Conservation (phyloP, 2,797 vertebrate species). For the Stomatorhinus walkeri region DNA sequence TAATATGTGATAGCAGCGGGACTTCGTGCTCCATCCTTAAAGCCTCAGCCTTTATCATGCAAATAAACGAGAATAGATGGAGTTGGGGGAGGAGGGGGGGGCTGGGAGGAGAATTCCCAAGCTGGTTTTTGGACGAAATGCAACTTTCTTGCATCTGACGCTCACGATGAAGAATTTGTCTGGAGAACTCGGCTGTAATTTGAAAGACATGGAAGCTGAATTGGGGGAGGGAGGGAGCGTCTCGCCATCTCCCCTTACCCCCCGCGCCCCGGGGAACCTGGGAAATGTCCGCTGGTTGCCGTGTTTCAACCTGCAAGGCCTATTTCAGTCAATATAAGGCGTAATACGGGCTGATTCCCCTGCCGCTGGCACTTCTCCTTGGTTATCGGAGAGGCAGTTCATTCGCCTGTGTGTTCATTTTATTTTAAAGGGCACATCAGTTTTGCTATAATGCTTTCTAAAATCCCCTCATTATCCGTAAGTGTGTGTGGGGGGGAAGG, state of each 20-base stretch:
- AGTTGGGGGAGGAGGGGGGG: conserved; percentile 48
- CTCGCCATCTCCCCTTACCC: conserved; percentile 65
- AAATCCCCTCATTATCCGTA: conserved; percentile 51
- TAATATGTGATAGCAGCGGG: conserved; percentile 60
- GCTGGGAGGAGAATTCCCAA: conserved; percentile 69
- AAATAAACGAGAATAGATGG: conserved; percentile 80
- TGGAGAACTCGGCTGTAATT: conserved; percentile 82
- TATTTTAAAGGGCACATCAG: conserved; percentile 22
- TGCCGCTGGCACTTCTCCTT: not conserved
- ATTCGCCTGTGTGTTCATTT: conserved; percentile 20
- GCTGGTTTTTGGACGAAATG: conserved; percentile 76
- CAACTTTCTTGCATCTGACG: conserved; percentile 66
- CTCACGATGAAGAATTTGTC: conserved; percentile 75
- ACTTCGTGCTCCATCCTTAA: conserved; percentile 51
- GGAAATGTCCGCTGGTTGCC: conserved; percentile 52
- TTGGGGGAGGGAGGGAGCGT: conserved; percentile 73
- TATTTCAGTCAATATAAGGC: conserved; percentile 60
- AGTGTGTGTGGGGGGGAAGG: conserved; percentile 38
- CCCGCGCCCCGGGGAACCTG: conserved; percentile 53
- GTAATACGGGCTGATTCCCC: conserved; percentile 24
- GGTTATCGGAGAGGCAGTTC: not conserved
- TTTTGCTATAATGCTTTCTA: conserved; percentile 25
- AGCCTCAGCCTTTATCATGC: conserved; percentile 82
- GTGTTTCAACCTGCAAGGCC: conserved; percentile 58
- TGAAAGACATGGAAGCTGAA: conserved; percentile 79